These are phyloP conservation scores for Umimayanthus kanabou DNA, from an alignment of 92 coral and sea anemone genomes.

Conservation along the genomic window DNA sequence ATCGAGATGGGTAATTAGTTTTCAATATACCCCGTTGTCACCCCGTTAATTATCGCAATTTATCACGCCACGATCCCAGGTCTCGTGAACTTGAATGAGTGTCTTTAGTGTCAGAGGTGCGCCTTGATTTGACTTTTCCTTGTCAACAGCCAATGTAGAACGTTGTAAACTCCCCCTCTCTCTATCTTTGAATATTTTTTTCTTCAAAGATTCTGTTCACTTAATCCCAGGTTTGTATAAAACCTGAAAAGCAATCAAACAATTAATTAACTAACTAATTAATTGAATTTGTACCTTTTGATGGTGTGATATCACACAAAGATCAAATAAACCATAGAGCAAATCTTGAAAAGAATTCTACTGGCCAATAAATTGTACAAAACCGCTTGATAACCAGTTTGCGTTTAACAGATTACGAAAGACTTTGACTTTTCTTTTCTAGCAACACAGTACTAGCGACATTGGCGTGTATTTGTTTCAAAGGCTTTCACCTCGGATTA, in stretches of 20 bases:
- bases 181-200: neutral
- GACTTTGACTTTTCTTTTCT: neutral
- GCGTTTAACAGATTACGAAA: neutral
- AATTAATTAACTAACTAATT: slow-evolving; percentile 37
- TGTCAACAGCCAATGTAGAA: neutral
- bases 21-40: slow-evolving; percentile 46
- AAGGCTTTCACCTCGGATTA: slow-evolving; percentile 3
- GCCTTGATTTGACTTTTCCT: neutral
- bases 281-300: slow-evolving; percentile 28
- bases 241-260: slow-evolving; percentile 39
- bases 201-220: neutral
- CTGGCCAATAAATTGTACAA: neutral
- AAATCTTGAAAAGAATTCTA: slow-evolving; percentile 16
- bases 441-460: neutral
- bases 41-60: slow-evolving; percentile 30
- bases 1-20: slow-evolving; percentile 37
- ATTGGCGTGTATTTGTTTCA: neutral
- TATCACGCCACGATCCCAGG: slow-evolving; percentile 19
- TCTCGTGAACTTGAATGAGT: slow-evolving; percentile 4
- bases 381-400: neutral
- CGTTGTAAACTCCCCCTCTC: neutral
- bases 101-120: neutral
- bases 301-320: slow-evolving; percentile 22
- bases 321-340: slow-evolving; percentile 3
- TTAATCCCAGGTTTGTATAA: slow-evolving; percentile 34